These are phyloP conservation scores for Entelurus aequoreus DNA, from an alignment of 2,113 vertebrate species.

Conservation along the genomic window DNA sequence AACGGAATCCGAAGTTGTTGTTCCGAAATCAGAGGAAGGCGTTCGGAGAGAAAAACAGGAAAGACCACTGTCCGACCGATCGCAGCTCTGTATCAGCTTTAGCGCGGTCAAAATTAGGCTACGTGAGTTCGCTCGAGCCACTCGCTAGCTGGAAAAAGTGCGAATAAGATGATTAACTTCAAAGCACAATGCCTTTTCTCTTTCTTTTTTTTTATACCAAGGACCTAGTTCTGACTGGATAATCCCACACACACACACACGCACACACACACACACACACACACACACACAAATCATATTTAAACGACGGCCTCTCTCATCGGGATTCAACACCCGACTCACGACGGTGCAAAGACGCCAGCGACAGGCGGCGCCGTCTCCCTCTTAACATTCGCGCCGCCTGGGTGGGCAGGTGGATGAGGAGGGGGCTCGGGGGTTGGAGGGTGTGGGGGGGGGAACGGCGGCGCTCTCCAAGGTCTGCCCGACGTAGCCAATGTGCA, in stretches of 20 bases:
- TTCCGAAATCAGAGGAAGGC: too few species aligned
- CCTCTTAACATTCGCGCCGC: conserved; percentile 51
- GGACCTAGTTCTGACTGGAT: conserved; percentile 63
- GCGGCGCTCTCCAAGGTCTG: conserved; percentile 51
- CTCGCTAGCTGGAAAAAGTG: conserved; percentile 7
- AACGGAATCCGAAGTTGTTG: too few species aligned
- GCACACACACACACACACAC: conserved; percentile 55
- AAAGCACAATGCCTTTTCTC: conserved; percentile 47
- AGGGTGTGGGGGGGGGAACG: conserved; percentile 41
- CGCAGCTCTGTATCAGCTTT: too few species aligned
- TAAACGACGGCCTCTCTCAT: conserved; percentile 63
- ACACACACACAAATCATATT: conserved; percentile 52
- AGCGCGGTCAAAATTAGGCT: too few species aligned
- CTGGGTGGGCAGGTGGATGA: conserved; percentile 51
- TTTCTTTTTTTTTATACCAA: conserved; percentile 17
- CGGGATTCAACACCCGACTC: conserved; percentile 66
- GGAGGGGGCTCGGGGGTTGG: conserved; percentile 28
- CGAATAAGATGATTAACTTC: conserved; percentile 66
- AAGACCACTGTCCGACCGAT: too few species aligned
- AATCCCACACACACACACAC: conserved; percentile 69
- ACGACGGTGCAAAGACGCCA: conserved; percentile 59
- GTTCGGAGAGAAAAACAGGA: too few species aligned
- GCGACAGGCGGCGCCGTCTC: conserved; percentile 28
- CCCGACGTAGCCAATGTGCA: conserved; percentile 38
- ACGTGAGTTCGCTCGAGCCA: neutral